Percentiles rank a stretch among this genome's conserved stretches.
Evolutionary conservation across 2,888 invertebrate genomes (phyloP).

Genomic region (Dascillus cervinus): DNA sequence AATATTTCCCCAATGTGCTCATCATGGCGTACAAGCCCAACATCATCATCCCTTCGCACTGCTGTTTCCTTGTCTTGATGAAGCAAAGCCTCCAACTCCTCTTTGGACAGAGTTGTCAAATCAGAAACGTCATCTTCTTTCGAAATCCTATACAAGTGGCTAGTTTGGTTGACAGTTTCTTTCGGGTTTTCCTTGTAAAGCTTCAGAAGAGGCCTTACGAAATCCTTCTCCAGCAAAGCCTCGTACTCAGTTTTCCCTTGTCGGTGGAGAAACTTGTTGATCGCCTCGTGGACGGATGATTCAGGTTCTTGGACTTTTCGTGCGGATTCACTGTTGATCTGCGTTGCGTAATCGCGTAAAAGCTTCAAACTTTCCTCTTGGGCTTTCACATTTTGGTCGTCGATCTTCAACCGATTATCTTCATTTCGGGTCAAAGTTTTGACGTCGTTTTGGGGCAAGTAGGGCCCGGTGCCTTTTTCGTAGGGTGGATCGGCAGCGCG

Average conservation of each 20-base stretch:
- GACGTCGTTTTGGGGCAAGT: slow-evolving; percentile 17
- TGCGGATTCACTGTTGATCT: slow-evolving; percentile 21
- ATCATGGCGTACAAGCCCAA: slow-evolving; percentile 24
- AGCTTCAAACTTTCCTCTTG: slow-evolving; percentile 17
- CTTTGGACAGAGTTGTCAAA: slow-evolving; percentile 27
- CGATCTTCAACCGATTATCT: slow-evolving; percentile 7
- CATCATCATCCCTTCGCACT: slow-evolving; percentile 12
- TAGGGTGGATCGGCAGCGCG: slow-evolving; percentile 40
- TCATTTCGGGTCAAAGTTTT: neutral
- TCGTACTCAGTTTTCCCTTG: slow-evolving; percentile 34
- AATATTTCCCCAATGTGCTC: slow-evolving; percentile 42
- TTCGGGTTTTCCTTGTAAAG: slow-evolving; percentile 25
- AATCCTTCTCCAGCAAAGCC: slow-evolving; percentile 34
- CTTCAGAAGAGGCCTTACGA: slow-evolving; percentile 34
- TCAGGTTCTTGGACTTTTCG: slow-evolving; percentile 13
- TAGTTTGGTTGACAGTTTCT: slow-evolving; percentile 1
- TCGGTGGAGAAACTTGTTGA: slow-evolving; percentile 27
- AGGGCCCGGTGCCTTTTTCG: slow-evolving; percentile 24
- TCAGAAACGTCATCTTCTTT: slow-evolving; percentile 32
- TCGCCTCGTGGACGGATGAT: slow-evolving; percentile 20
- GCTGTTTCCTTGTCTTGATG: slow-evolving; percentile 19
- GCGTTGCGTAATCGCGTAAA: slow-evolving; percentile 27
- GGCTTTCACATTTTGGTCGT: slow-evolving; percentile 6
- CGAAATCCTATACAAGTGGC: slow-evolving; percentile 23
- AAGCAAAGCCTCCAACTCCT: slow-evolving; percentile 29